Percentiles rank a stretch among this genome's conserved stretches.
These are phyloP conservation scores for Agriopis marginaria DNA, from an alignment of 2,888 invertebrate genomes.

Conservation along the genomic window DNA sequence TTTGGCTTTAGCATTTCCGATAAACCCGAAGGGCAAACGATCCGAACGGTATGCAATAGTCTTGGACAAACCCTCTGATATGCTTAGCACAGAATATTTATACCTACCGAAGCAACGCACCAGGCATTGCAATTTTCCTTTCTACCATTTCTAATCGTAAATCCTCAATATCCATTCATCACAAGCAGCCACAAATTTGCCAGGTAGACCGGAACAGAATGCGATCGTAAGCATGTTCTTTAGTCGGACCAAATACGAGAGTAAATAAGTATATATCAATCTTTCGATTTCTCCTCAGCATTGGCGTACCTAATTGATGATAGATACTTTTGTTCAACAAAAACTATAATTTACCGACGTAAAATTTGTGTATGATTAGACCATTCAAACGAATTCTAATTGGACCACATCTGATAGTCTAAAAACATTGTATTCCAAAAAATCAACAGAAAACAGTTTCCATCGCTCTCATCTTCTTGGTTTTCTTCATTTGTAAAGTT, in stretches of 20 bases:
- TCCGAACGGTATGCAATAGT: background rate
- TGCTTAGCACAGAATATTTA: background rate
- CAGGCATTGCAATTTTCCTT: background rate
- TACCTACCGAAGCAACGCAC: background rate
- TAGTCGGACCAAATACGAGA: conserved; percentile 7
- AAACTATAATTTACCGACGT: no score
- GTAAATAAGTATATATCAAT: conserved; percentile 11
- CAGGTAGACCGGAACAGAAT: conserved; percentile 23
- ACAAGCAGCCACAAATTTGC: conserved; percentile 14
- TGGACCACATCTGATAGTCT: no score
- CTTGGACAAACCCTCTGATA: no score
- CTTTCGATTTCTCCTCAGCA: conserved; percentile 12
- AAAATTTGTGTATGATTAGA: no score
- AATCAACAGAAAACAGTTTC: no score
- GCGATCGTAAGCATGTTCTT: conserved; percentile 9
- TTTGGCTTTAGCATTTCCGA: background rate
- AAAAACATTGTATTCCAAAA: no score
- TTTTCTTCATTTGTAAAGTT: no score
- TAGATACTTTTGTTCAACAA: background rate
- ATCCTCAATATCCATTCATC: conserved; percentile 13
- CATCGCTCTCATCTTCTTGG: no score
- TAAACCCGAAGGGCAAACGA: no score
- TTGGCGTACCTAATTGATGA: background rate
- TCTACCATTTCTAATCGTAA: conserved; percentile 8
- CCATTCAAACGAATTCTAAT: no score